phyloP scores from a whole-genome alignment of 2,113 vertebrate genomes.

The Anoura caudifer region DNA sequence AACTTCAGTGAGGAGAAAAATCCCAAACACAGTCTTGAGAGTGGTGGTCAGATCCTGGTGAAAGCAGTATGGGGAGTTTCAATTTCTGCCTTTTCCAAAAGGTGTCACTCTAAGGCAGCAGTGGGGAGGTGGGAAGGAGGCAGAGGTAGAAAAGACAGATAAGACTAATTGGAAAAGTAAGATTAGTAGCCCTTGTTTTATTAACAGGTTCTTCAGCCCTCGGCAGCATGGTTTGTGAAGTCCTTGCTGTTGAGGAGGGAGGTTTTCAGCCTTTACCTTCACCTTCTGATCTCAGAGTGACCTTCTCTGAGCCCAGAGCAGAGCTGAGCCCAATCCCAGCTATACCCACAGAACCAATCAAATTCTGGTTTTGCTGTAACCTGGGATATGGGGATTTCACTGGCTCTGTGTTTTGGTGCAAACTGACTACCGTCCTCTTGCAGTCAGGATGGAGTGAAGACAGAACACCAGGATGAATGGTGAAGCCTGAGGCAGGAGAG shows the following conservation, averaged over 20 bases:
- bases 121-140: background rate
- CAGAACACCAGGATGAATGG: background rate
- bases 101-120: slow-evolving; percentile 67
- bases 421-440: background rate
- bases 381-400: background rate
- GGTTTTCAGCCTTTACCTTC: background rate
- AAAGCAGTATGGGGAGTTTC: background rate
- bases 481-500: background rate
- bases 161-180: slow-evolving; percentile 46
- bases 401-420: background rate
- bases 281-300: background rate
- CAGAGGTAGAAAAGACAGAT: slow-evolving; percentile 40
- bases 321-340: background rate
- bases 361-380: background rate
- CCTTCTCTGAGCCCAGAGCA: background rate
- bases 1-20: background rate
- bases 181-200: background rate
- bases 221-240: background rate
- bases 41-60: background rate
- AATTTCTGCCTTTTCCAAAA: slow-evolving; percentile 56
- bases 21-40: background rate
- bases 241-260: background rate
- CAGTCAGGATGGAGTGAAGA: background rate
- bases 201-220: background rate
- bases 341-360: background rate